phyloP scores from a whole-genome alignment of 2,113 vertebrate genomes.

The Cyanoliseus patagonus region DNA sequence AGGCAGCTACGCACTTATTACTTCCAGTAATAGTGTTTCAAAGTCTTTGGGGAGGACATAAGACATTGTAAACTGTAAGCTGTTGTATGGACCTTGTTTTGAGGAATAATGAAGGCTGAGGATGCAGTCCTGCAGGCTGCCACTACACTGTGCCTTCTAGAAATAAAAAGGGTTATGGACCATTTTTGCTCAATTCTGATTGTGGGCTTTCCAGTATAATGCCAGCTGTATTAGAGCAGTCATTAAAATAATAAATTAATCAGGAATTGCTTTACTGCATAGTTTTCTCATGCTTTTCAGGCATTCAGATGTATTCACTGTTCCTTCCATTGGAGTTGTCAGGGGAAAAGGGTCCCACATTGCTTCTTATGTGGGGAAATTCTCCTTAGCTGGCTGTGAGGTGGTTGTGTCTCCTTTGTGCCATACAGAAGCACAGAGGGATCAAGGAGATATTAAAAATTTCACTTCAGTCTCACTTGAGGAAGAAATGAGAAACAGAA shows the following conservation, averaged over 20 bases:
- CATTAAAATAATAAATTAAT: not conserved
- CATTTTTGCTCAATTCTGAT: not conserved
- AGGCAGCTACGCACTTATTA: not conserved
- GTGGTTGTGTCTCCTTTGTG: not conserved
- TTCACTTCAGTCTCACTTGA: not conserved
- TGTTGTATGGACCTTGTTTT: not conserved
- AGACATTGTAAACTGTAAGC: not conserved
- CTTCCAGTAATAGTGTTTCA: not conserved
- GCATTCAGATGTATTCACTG: not conserved
- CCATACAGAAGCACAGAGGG: not conserved
- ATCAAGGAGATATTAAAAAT: not conserved
- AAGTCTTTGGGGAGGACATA: not conserved
- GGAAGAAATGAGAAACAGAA: not conserved
- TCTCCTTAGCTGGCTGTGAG: not conserved
- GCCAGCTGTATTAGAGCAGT: not conserved
- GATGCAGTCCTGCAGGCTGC: not conserved
- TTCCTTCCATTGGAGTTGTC: not conserved
- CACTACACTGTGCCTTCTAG: not conserved
- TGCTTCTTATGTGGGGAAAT: not conserved
- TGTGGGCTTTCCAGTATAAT: not conserved
- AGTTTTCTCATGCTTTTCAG: not conserved
- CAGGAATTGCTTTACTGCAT: not conserved
- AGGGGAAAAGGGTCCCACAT: not conserved
- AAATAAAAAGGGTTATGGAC: not conserved
- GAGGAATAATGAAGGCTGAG: not conserved